Base-by-base conservation (phyloP, 1,140 invertebrate species). In the Luehdorfia chinensis region DNA sequence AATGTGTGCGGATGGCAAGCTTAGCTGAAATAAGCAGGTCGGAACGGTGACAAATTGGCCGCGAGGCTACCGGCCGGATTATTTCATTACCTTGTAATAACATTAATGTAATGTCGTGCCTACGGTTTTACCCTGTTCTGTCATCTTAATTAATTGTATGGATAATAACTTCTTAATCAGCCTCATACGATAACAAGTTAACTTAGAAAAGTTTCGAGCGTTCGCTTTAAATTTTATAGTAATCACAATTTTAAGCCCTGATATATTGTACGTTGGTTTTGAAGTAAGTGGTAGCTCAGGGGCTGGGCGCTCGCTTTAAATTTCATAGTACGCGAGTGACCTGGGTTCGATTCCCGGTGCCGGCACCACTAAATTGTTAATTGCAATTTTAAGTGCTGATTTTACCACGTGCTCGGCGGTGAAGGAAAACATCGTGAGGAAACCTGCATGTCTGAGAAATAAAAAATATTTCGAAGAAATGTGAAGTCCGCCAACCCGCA, bases 41-140 rank as follows among this genome's bases (percentile, higher is more conserved):
- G 37, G 31, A 48, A 36, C 28, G 18, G 12, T 12, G 45, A 33
- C 43, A 47, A 60, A 56, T 60, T 56, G 53, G 25, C 25, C 32
- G 23, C 47, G 44, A 50, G 39, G 21, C 44, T 25, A 31, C 19
- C 7, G 36, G 14, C 12, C 34, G 14, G 18, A 33, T 44, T 45
- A 33, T 47, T 12, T 50, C 11, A 25, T 23, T 34, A 8, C 4
- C n/a, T 41, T 32, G 4, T 19, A 23, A 21, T 37, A 33, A 34
- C 30, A 28, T 1, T 2, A 8, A 21, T 8, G 23, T 27, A 27
- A 27, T 27, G 23, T 6, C 23, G 23, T 7, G 23, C 1, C 23
- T 1, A 8, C 9, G 7, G 7, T 7, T n/a, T n/a, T n/a, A n/a
- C n/a, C n/a, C n/a, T 23, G 21, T 9, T 27, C 8, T 27, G 8